Evolutionary conservation across 2,888 invertebrate genomes (phyloP), one percentile per base, ranked within the genome.

Genomic region (Polydrusus tereticollis): DNA sequence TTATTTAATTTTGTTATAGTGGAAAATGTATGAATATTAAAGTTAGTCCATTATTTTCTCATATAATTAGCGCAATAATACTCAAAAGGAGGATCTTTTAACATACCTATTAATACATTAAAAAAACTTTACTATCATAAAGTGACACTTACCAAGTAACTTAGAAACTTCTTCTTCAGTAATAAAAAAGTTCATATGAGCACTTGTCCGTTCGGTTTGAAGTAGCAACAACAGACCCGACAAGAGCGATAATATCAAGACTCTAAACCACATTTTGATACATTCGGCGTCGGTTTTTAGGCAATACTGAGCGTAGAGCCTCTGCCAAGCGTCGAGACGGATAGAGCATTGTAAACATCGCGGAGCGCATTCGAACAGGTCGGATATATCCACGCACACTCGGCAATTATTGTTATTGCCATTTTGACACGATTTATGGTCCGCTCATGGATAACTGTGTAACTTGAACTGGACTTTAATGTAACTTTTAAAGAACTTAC

Each of bases 91-190:
- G 33, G 12, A n/a, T 12, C 1, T 33, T 33, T 10, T 10, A 33
- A 33, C 2, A 16, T 7, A 6, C n/a, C 4, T 6, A 41, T 5
- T 41, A 16, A 3, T 14, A 5, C 6, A 2, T 38, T 41, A 16
- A 7, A 41, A 41, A n/a, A 38, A 38, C 6, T 38, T 4, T 38
- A n/a, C 2, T 14, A 1, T 14, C n/a, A 14, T 14, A n/a, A 21
- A 50, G n/a, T 29, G 16, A 29, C 52, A 52, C 91, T 91, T 87
- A 93, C 93, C 93, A 86, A 93, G 86, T 80, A 93, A 87, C 87
- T 92, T 93, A 90, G 91, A 91, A 83, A 93, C 92, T 88, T 93
- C 93, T 77, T 90, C 90, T 85, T 92, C 91, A 85, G 92, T 92
- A 87, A 93, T 93, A 86, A 93, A 93, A 82, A 94, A 90, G 86